Evolutionary conservation across 2,888 invertebrate genomes (phyloP), one percentile per base, ranked within the genome.

Genomic region (Uropetala carovei): DNA sequence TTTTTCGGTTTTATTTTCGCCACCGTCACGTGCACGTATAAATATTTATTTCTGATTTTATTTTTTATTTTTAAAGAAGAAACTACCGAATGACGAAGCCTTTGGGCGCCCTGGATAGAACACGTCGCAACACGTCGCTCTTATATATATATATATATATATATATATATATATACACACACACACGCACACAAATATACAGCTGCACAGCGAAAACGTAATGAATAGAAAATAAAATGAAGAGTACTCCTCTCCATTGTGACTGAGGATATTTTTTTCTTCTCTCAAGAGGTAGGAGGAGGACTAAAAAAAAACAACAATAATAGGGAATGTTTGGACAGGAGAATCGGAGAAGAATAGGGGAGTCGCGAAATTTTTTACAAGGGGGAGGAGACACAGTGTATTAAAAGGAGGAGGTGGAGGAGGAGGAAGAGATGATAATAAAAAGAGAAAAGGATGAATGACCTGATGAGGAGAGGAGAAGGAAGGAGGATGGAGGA

Each of bases 1-100:
- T 75, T 27, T 16, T 22, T 68, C n/a, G n/a, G n/a, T 22, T 68
- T n/a, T 75, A 75, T 27, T 75, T 22, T 75, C 22, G 75, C 27
- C 3, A 22, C 75, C n/a, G 75, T 75, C 75, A 5, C 43, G 22
- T 75, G 75, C 9, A 22, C 75, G 75, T 75, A 75, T 43, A 43
- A 43, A 43, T 43, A 43, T 75, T 75, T 75, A n/a, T 27, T 75
- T 13, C 22, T 75, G 75, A 75, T 0, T 75, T 75, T 75, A 18
- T n/a, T n/a, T n/a, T n/a, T n/a, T n/a, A n/a, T n/a, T n/a, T 22
- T 16, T 27, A 11, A 75, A 75, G 75, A 75, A 75, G 75, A 75
- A 75, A 75, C 75, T 27, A 22, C 75, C 75, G 75, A 13, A 27
- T 75, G 75, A 75, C n/a, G 75, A 75, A 75, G 75, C n/a, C 22